Conservation (phyloP, 23 tunicate species). For the Trididemnum miniatum region DNA sequence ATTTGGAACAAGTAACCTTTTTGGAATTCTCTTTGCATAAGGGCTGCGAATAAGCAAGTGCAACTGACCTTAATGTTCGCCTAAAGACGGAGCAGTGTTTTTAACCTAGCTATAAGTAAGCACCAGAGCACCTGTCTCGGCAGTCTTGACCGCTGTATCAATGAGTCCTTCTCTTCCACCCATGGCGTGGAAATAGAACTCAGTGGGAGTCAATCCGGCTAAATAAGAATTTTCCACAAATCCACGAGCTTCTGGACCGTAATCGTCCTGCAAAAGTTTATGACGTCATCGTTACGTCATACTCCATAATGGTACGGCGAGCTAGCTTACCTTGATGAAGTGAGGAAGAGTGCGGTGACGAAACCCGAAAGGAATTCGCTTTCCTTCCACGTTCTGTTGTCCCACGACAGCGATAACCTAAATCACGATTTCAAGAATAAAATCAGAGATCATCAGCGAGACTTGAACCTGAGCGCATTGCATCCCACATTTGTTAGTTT, state of each 20-base stretch:
- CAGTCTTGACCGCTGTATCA: slow-evolving; percentile 99
- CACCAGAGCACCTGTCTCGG: slow-evolving; percentile 86
- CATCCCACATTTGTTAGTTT: no score
- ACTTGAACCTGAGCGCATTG: no score
- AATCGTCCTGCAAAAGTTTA: slow-evolving; percentile 77
- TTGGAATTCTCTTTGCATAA: no score
- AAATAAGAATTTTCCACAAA: slow-evolving; percentile 99
- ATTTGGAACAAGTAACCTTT: no score
- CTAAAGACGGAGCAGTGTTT: no score
- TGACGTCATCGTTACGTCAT: no score
- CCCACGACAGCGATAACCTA: slow-evolving; percentile 99
- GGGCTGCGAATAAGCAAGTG: no score
- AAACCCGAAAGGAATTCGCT: slow-evolving; percentile 99
- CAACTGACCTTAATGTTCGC: no score
- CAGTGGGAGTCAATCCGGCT: slow-evolving; percentile 99
- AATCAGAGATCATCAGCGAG: no score
- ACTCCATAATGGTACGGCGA: no score
- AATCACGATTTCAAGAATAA: no score
- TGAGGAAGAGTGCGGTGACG: slow-evolving; percentile 97
- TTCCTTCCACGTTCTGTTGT: slow-evolving; percentile 99
- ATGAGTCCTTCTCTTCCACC: slow-evolving; percentile 99
- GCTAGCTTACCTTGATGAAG: slow-evolving; percentile 77
- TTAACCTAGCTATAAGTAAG: no score
- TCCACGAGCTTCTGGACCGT: slow-evolving; percentile 98
- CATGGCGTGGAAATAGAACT: slow-evolving; percentile 99